These are phyloP conservation scores for Nycticryphes semicollaris DNA, from an alignment of 2,113 vertebrate genomes.

Conservation along the genomic window DNA sequence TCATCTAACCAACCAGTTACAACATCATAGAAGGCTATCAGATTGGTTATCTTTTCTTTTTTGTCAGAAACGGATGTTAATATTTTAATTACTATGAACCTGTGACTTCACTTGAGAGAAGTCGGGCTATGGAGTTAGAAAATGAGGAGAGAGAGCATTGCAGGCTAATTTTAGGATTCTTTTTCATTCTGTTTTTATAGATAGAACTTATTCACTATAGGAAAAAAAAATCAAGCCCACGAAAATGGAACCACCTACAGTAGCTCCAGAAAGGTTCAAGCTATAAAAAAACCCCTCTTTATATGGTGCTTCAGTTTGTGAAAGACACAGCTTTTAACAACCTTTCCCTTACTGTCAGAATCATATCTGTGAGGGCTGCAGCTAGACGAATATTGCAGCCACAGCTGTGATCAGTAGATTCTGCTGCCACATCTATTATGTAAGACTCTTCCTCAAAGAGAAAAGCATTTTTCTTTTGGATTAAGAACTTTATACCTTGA, in stretches of 20 bases:
- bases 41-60: background rate
- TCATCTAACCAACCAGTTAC: no score
- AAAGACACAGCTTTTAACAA: background rate
- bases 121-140: background rate
- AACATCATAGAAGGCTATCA: no score
- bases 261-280: background rate
- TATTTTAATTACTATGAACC: background rate
- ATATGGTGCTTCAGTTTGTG: background rate
- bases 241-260: background rate
- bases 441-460: background rate
- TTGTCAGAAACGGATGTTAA: background rate
- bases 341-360: background rate
- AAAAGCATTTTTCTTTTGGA: background rate
- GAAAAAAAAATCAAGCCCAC: fast-evolving
- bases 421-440: background rate
- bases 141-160: background rate
- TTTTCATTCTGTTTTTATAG: background rate
- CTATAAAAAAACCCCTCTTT: background rate
- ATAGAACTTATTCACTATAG: background rate
- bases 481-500: background rate
- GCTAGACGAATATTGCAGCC: background rate
- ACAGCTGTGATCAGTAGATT: background rate
- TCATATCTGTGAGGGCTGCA: background rate
- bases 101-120: background rate
- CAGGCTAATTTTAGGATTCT: background rate